These are phyloP conservation scores for Bembecia ichneumoniformis DNA, from an alignment of 2,888 invertebrate species.

Conservation along the genomic window DNA sequence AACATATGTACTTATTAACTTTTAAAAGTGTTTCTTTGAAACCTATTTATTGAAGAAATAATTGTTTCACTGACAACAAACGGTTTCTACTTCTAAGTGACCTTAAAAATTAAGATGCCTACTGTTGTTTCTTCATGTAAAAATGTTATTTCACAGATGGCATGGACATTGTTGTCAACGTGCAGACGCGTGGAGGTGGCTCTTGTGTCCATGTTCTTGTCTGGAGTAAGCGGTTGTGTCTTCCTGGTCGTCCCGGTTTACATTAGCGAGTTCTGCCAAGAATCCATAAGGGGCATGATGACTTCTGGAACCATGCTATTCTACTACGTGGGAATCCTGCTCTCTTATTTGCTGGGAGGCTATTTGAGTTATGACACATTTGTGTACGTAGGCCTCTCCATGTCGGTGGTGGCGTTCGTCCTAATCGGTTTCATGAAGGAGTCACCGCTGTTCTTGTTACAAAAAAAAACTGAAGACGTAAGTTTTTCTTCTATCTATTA, in stretches of 20 bases:
- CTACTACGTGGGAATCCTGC: constrained; percentile 37
- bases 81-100: too few relatives aligned
- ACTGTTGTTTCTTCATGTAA: too few relatives aligned
- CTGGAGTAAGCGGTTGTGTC: constrained; percentile 32
- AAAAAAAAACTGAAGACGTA: constrained; percentile 37
- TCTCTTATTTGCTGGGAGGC: constrained; percentile 44
- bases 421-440: constrained; percentile 31
- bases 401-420: constrained; percentile 22
- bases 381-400: constrained; percentile 29
- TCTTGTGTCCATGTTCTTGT: constrained; percentile 33
- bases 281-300: constrained; percentile 45
- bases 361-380: constrained; percentile 31
- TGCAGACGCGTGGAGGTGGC: constrained; percentile 33
- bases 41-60: too few relatives aligned
- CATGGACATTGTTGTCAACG: constrained; percentile 33
- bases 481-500: constrained; percentile 5
- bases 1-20: too few relatives aligned
- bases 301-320: constrained; percentile 36
- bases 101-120: neutral
- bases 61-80: too few relatives aligned
- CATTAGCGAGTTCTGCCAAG: constrained; percentile 44
- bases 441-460: constrained; percentile 43
- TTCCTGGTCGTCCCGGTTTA: constrained; percentile 36
- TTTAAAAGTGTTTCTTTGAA: too few relatives aligned
- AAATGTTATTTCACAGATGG: constrained; percentile 23